A percentile compares a stretch with the other conserved stretches of the same genome.
These are phyloP conservation scores for Therioaphis trifolii DNA, from an alignment of 2,888 invertebrate genomes.

Conservation along the genomic window DNA sequence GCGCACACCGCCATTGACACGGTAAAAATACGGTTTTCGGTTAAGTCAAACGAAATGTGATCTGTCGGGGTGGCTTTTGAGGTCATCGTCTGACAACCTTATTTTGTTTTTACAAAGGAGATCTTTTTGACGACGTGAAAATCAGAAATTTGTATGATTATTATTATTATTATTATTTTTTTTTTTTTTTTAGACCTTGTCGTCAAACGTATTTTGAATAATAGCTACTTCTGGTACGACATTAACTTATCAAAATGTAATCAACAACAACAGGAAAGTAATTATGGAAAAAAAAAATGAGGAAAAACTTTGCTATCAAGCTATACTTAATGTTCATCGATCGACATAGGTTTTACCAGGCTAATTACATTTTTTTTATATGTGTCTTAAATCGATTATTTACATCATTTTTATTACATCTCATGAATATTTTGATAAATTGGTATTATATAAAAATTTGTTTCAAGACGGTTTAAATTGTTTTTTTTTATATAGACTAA, in stretches of 20 bases:
- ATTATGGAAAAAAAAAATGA: not conserved
- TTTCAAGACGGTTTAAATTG: no score
- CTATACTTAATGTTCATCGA: not conserved
- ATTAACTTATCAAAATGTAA: slow-evolving; percentile 35
- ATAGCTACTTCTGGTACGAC: not conserved
- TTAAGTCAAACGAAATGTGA: not conserved
- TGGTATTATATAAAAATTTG: no score
- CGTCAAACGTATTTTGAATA: not conserved
- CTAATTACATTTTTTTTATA: not conserved
- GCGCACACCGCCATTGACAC: not conserved
- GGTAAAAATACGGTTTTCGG: not conserved
- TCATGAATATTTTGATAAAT: not conserved
- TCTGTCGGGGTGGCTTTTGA: not conserved
- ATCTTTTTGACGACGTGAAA: not conserved
- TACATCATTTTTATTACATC: not conserved
- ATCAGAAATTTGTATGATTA: not conserved
- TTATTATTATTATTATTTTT: no score
- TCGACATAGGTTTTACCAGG: not conserved
- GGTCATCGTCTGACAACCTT: not conserved
- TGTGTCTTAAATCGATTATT: not conserved
- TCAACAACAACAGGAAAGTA: not conserved
- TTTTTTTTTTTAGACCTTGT: not conserved
- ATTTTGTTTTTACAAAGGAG: not conserved
- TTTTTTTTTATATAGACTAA: no score
- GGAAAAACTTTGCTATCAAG: not conserved